Percentiles rank a stretch among this genome's conserved stretches.
These are phyloP conservation scores for Setophaga coronata DNA, from an alignment of 2,113 vertebrate species.

Conservation along the genomic window DNA sequence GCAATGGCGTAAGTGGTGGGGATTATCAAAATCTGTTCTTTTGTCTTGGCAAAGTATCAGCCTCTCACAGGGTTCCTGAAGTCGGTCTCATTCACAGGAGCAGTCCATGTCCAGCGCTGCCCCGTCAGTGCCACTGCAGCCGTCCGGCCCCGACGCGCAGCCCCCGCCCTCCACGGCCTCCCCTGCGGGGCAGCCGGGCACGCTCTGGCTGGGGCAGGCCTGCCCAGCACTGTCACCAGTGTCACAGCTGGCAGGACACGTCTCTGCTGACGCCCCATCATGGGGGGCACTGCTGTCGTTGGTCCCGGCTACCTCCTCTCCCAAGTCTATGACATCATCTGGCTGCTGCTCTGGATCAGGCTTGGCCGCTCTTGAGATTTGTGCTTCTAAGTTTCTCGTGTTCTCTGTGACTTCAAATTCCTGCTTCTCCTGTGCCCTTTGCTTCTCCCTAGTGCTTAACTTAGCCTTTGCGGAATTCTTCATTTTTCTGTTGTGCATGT, in stretches of 20 bases:
- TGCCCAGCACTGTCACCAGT: neutral
- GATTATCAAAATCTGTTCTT: neutral
- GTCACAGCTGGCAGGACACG: neutral
- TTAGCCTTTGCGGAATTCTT: constrained; percentile 74
- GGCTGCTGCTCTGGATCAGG: constrained; percentile 10
- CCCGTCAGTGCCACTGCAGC: neutral
- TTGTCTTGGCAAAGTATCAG: neutral
- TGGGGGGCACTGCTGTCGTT: neutral
- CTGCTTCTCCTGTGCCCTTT: constrained; percentile 53
- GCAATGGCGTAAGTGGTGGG: neutral
- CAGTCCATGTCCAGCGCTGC: neutral
- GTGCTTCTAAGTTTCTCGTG: constrained; percentile 66
- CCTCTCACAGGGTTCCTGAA: neutral
- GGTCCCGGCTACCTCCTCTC: neutral
- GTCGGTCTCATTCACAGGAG: neutral
- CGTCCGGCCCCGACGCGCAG: fast-evolving
- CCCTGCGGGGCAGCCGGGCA: neutral
- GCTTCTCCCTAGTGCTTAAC: constrained; percentile 40
- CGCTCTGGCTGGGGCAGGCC: neutral
- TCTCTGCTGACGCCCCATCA: neutral
- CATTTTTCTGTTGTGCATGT: constrained; percentile 59
- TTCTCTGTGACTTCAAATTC: constrained; percentile 57
- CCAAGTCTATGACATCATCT: constrained; percentile 8
- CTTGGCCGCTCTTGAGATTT: neutral
- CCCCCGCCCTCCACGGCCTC: neutral